Evolutionary conservation across 2,797 vertebrate species (phyloP).

Genomic region (Glyptemys insculpta): DNA sequence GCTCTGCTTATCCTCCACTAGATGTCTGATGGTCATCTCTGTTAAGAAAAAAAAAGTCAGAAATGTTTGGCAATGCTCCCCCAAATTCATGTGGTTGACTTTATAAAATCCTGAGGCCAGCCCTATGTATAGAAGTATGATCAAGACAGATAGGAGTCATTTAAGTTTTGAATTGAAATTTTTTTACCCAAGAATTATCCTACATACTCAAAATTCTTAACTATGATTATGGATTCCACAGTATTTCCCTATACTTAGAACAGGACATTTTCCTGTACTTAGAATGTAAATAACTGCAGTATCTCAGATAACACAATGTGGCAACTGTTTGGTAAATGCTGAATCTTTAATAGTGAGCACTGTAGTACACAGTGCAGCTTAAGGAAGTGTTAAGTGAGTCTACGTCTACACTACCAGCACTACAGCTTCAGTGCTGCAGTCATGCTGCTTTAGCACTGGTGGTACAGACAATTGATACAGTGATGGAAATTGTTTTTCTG

Average conservation of each 20-base stretch:
- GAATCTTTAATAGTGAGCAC: background rate
- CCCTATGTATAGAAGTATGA: background rate
- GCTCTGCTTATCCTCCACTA: too few relatives aligned
- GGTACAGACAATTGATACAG: too few relatives aligned
- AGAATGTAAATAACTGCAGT: background rate
- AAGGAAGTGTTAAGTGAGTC: accelerated
- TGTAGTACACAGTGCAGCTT: background rate
- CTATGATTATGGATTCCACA: too few relatives aligned
- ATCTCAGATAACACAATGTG: accelerated
- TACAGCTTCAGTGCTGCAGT: too few relatives aligned
- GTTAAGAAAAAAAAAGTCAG: too few relatives aligned
- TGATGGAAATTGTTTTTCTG: too few relatives aligned
- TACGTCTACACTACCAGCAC: too few relatives aligned
- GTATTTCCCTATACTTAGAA: background rate
- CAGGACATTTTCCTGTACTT: background rate
- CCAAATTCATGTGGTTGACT: background rate
- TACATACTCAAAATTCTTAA: background rate
- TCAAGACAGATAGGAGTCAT: background rate
- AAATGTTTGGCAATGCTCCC: background rate
- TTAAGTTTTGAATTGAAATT: background rate
- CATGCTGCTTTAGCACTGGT: too few relatives aligned
- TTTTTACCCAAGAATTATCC: background rate
- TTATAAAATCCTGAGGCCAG: too few relatives aligned
- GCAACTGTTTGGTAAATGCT: background rate
- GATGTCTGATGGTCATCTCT: too few relatives aligned